A percentile compares a stretch with the other conserved stretches of the same genome.
Evolutionary conservation across 2,797 vertebrate genomes (phyloP).

Genomic region (Dicrostonyx torquatus): DNA sequence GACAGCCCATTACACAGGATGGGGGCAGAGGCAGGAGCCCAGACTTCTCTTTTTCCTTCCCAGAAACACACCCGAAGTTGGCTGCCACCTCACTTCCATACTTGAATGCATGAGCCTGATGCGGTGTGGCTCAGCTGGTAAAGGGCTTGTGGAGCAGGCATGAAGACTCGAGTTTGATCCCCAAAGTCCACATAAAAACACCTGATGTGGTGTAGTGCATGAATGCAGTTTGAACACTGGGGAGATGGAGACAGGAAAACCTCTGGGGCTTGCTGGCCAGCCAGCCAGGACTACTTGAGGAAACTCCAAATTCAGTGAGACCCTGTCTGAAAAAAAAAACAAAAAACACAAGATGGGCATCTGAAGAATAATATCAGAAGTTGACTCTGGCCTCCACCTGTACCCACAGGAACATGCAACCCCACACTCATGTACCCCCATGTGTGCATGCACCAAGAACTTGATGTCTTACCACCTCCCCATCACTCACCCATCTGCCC

Average conservation of each 20-base stretch:
- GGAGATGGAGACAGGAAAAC: neutral
- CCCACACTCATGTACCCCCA: neutral
- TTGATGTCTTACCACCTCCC: neutral
- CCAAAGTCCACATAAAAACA: neutral
- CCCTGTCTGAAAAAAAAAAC: neutral
- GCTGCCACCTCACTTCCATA: neutral
- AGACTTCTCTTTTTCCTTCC: neutral
- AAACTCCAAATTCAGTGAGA: neutral
- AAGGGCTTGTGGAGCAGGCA: neutral
- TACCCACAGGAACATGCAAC: accelerated
- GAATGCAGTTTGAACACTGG: neutral
- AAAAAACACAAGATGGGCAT: neutral
- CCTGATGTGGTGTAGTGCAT: neutral
- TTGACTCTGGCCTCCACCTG: neutral
- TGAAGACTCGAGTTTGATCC: neutral
- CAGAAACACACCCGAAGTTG: neutral
- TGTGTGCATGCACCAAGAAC: neutral
- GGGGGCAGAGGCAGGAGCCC: neutral
- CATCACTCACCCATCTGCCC: neutral
- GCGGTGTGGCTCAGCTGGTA: neutral
- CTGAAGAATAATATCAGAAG: too few species aligned
- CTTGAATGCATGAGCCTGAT: neutral
- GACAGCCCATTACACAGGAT: too few species aligned
- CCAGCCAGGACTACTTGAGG: neutral
- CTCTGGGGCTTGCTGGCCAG: neutral